Evolutionary conservation across 2,113 vertebrate species (phyloP).

Genomic region (Boleophthalmus pectinirostris): DNA sequence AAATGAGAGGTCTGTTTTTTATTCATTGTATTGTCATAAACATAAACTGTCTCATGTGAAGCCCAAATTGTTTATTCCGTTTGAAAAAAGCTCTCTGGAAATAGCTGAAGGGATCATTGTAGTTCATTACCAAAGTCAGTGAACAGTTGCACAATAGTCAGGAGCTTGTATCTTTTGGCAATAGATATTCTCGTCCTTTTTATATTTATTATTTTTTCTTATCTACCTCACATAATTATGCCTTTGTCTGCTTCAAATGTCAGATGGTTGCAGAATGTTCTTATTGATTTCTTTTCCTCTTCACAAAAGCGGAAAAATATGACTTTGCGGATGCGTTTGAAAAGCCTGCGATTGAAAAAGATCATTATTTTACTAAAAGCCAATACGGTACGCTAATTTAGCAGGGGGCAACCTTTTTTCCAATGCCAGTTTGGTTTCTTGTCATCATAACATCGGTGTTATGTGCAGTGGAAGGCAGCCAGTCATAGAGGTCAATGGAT

Average conservation of each 20-base stretch:
- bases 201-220: background rate
- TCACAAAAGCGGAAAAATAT: slow-evolving; percentile 7
- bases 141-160: slow-evolving; percentile 2
- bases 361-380: slow-evolving; percentile 1
- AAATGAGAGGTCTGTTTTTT: background rate
- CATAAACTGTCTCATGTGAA: background rate
- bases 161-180: background rate
- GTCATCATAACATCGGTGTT: background rate
- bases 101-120: slow-evolving; percentile 6
- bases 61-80: background rate
- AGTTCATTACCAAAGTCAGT: background rate
- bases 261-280: slow-evolving; percentile 3
- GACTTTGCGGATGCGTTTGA: background rate
- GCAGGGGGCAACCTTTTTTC: background rate
- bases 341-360: slow-evolving; percentile 1
- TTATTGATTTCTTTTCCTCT: background rate
- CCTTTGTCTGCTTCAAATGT: slow-evolving; percentile 4
- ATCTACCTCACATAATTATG: background rate
- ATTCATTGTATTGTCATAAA: background rate
- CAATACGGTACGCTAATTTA: background rate
- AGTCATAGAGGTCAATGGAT: slow-evolving; percentile 1
- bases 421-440: background rate
- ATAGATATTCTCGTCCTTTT: background rate
- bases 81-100: background rate
- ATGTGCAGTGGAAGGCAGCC: background rate